Base-by-base conservation (phyloP, 2,888 invertebrate species). In the Tetanocera ferruginea region DNA sequence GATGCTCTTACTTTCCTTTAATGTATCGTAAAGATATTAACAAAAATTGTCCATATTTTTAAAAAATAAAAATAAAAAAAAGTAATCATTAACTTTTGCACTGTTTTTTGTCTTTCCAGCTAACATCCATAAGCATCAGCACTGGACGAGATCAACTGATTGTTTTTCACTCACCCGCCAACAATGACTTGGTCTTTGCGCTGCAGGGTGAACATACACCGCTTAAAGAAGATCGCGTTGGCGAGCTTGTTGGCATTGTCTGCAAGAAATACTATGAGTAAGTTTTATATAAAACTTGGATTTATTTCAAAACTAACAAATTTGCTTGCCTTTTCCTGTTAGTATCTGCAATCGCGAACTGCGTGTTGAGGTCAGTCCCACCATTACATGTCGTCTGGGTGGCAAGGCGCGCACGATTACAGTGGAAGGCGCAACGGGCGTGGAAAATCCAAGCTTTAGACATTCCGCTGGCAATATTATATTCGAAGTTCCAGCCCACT, bases 181-280 rank as follows among this genome's bases (percentile, higher is more conserved):
- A 96, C 76, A 97, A 98, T 89, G 98, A 98, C 91, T 92, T 98
- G 82, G 96, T 98, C 52, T 92, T 97, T 83, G 95, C 96, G 0
- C 91, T 98, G 79, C 89, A 89, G 76, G 89, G 88, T 19, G 90
- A 90, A 82, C 81, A 86, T 67, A 81, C 83, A 17, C 86, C 87
- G 11, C 83, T 90, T 3, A 88, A 88, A 73, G 94, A 95, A 80
- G 97, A 97, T 89, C 91, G 95, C 81, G 93, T 97, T 72, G 98
- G 97, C 0, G 98, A 98, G 89, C 91, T 97, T 43, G 92, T 98
- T 17, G 98, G 97, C 17, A 92, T 95, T 75, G 90, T 98, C 5
- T 93, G 94, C 85, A 93, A 94, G 83, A 92, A 94, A 87, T 96
- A 94, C 90, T 91, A 92, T 81, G 93, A 93, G 97, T 97, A 90